phyloP scores from a whole-genome alignment of 1,140 invertebrate genomes.

The Macrobrachium rosenbergii region DNA sequence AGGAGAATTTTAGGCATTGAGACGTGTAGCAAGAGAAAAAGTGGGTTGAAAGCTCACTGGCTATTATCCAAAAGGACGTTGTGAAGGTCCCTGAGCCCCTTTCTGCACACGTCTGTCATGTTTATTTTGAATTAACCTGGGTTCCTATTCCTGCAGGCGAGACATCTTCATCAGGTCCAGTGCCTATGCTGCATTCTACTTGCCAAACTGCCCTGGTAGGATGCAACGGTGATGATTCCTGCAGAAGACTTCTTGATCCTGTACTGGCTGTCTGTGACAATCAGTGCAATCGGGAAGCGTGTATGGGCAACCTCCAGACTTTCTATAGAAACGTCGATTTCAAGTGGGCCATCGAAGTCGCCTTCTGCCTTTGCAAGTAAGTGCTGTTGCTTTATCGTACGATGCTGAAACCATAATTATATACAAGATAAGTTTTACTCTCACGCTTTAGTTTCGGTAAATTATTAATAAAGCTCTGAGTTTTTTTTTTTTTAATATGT shows the following conservation, averaged over 20 bases:
- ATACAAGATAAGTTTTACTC: no score
- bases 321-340: conserved; percentile 85
- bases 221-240: conserved; percentile 83
- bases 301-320: conserved; percentile 87
- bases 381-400: conserved; percentile 68
- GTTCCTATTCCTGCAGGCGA: background rate
- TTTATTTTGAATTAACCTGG: background rate
- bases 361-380: conserved; percentile 94
- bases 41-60: background rate
- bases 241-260: conserved; percentile 80
- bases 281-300: conserved; percentile 84
- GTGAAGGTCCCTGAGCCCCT: no score
- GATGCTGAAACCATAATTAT: no score
- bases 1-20: no score
- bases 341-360: conserved; percentile 87
- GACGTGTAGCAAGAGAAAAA: background rate
- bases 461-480: no score
- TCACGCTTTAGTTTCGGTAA: no score
- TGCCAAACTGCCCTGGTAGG: conserved; percentile 82
- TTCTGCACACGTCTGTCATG: no score
- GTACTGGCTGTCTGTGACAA: conserved; percentile 84
- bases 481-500: no score
- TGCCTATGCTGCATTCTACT: conserved; percentile 70
- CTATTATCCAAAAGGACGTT: no score
- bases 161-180: background rate